Evolutionary conservation across 2,797 vertebrate genomes (phyloP), one percentile per base, ranked within the genome.

Genomic region (Salmo trutta): DNA sequence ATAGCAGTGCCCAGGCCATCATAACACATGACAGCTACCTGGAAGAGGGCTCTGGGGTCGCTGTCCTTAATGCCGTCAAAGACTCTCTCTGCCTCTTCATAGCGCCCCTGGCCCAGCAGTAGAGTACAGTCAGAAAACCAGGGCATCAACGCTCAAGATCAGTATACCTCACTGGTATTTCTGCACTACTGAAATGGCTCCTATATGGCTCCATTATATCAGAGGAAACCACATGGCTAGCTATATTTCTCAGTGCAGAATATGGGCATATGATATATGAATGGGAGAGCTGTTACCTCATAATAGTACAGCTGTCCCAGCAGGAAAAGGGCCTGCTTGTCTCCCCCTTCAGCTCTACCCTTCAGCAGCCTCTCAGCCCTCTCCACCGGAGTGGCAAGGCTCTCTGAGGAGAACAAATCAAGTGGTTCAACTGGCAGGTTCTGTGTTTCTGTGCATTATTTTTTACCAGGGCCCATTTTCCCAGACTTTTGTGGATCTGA

Each of bases 21-120:
- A 7, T 95, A 96, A 79, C 93, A 90, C 90, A 96, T 96, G 31
- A 96, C 92, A 79, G 94, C 94, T 52, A 95, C 86, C 81, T 96
- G 95, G 87, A 95, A 96, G 68, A 89, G 87, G 77, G 95, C 95
- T 85, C 91, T 92, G 76, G 93, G 91, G 86, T 96, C 93, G 2
- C 62, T 84, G 36, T 94, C 92, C 83, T 95, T 88, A 67, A 93
- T 90, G 84, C 91, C 86, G 86, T 95, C 91, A 89, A 96, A 96
- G 19, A 92, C 81, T 47, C 72, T 67, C 66, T 94, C 83, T 5
- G 95, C 94, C 85, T 93, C 89, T 82, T 88, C 81, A 84, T 94
- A 95, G 80, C 90, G 84, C 24, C 92, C 93, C 95, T 96, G 71
- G 16, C 8, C 69, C 41, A 71, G 21, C 69, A 71, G 69, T 5